Base-by-base conservation (phyloP, 2,888 invertebrate species). In the Eupithecia abbreviata region DNA sequence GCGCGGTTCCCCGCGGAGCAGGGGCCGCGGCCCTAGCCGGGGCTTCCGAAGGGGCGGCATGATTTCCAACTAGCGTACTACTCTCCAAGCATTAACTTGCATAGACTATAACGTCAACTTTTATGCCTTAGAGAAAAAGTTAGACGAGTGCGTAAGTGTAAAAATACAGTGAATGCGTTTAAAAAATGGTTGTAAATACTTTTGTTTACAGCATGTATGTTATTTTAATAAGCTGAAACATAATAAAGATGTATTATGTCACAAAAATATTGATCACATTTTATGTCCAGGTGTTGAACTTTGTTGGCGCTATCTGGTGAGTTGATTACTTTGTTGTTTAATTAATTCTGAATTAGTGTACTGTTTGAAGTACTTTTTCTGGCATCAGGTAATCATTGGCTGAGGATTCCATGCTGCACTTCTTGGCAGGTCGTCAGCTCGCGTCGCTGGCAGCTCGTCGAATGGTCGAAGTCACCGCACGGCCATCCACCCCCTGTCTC, bases 131-230 rank as follows among this genome's bases (percentile, higher is more conserved):
- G 81, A 83, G 79, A 85, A 85, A 87, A 84, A 83, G 80, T 84
- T 82, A 77, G 82, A 86, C 82, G 83, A 88, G 88, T 80, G 92
- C 91, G 91, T 90, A 89, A 91, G 92, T 93, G 92, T 90, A 90
- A 90, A 90, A 88, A 89, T 86, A 88, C 85, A 88, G 90, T 92
- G 90, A 88, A 87, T 87, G 85, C 85, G 85, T 89, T 89, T 55
- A 86, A 85, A 87, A 89, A 88, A 90, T 78, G 90, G 92, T 92
- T 94, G 94, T 94, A 94, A 84, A 94, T 93, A 93, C 88, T 91
- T 91, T 90, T 88, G 88, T 89, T 92, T 91, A 91, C 90, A 88
- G 90, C 93, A 91, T 93, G 88, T 92, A 90, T 89, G 91, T 90
- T 90, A 90, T 88, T 90, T 90, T 86, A 81, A 84, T 91, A 90